These are phyloP conservation scores for Chelonus insularis DNA, from an alignment of 1,140 invertebrate genomes.

Conservation along the genomic window DNA sequence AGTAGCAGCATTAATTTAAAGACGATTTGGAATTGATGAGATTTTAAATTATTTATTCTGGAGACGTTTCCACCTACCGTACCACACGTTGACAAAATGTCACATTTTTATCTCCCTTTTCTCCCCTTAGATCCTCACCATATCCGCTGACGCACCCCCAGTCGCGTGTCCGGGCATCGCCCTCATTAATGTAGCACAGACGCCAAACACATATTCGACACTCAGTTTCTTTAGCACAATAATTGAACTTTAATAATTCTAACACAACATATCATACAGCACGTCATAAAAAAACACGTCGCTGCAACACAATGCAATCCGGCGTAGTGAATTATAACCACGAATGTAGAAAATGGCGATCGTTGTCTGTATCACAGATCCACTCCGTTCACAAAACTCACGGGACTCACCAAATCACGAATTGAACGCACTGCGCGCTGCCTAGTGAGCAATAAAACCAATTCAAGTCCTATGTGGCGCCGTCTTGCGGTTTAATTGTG, in stretches of 20 bases:
- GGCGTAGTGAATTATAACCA: slow-evolving; percentile 11
- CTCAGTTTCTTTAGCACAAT: not conserved
- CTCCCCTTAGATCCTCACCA: slow-evolving; percentile 12
- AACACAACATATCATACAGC: not conserved
- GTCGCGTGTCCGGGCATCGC: slow-evolving; percentile 31
- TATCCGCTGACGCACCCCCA: slow-evolving; percentile 29
- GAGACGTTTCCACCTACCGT: too few relatives aligned
- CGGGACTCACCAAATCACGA: too few relatives aligned
- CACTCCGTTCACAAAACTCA: not conserved
- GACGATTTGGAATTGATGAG: too few relatives aligned
- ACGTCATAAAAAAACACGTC: not conserved
- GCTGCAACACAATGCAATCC: not conserved
- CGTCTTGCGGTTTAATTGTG: not conserved
- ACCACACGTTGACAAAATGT: slow-evolving; percentile 4
- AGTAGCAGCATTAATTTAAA: too few relatives aligned
- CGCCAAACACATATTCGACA: too few relatives aligned
- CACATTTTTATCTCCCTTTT: not conserved
- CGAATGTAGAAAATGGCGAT: slow-evolving; percentile 33
- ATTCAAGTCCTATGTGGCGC: not conserved
- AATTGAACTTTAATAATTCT: not conserved
- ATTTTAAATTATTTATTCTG: too few relatives aligned
- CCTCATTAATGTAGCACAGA: slow-evolving; percentile 10
- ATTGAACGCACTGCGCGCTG: not conserved
- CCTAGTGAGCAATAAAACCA: not conserved
- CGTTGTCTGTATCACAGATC: slow-evolving; percentile 17